Base-by-base conservation (phyloP, 2,888 invertebrate genomes). In the Lithophane leautieri region DNA sequence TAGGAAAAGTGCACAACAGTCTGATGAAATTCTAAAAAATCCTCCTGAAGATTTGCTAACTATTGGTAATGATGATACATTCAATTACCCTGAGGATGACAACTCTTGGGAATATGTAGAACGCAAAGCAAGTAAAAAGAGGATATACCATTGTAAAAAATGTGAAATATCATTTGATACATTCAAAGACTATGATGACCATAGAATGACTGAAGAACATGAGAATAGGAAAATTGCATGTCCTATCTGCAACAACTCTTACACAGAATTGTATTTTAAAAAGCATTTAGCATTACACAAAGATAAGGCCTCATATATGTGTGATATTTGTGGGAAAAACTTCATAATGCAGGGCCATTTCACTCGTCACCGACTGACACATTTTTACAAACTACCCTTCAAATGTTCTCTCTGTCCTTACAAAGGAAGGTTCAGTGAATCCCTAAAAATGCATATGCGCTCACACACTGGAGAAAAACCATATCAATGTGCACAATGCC, bases 371-470 rank as follows among this genome's bases (percentile, higher is more conserved):
- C 84, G 94, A n/a, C 71, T 93, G 8, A 95, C 93, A 56, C 96
- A 96, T 87, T 95, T 94, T 79, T 92, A 92, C 67, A 89, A 93
- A 56, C 87, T 95, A 12, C 95, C 95, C 14, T 94, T 92, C 69
- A 91, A 95, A 88, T 96, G 96, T 89, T 80, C 91, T 3, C 73
- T 93, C 3, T 96, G 96, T 81, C 96, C 96, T 0, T 96, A 96
- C 78, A 92, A 90, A 73, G 96, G 96, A 8, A 89, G 96, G 56
- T 95, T 94, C 81, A 90, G 88, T 0, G 94, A 95, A 73, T 94
- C 94, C 0, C 80, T 96, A 2, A 96, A 94, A 87, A 92, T 95
- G 93, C 96, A 96, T 52, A 96, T 96, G 95, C 90, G 95, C 12
- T 85, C 91, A 0, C 96, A 96, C 65, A 96, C 96, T 0, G 96